These are phyloP conservation scores for Rhinogobio ventralis DNA, from an alignment of 2,797 vertebrate genomes.

Conservation along the genomic window DNA sequence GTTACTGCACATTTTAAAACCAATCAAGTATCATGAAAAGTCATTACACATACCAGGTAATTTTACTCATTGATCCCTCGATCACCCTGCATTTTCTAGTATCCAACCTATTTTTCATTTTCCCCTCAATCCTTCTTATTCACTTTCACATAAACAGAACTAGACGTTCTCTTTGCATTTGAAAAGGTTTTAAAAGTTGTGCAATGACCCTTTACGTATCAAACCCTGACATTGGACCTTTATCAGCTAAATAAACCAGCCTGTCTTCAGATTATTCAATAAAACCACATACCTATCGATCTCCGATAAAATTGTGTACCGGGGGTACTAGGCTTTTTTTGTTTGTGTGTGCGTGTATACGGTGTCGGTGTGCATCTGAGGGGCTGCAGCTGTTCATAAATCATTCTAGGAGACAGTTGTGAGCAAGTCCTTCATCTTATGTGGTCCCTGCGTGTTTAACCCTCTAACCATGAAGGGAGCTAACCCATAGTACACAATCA, in stretches of 20 bases:
- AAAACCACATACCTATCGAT: slow-evolving; percentile 30
- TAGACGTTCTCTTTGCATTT: neutral
- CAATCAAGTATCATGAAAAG: neutral
- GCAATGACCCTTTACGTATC: neutral
- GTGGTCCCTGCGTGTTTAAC: slow-evolving; percentile 41
- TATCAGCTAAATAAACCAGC: slow-evolving; percentile 37
- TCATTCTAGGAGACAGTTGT: slow-evolving; percentile 46
- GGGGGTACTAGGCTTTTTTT: neutral
- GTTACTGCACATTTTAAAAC: neutral
- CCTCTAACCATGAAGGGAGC: slow-evolving; percentile 37
- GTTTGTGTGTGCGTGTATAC: neutral
- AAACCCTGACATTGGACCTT: slow-evolving; percentile 4
- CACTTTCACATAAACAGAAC: neutral
- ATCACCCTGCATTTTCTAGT: neutral
- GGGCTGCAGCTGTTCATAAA: slow-evolving; percentile 31
- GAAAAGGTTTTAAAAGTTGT: neutral
- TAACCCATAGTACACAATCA: slow-evolving; percentile 25
- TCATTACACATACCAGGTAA: neutral
- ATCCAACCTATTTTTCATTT: too few relatives aligned
- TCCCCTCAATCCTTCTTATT: neutral
- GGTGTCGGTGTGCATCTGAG: neutral
- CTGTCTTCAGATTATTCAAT: slow-evolving; percentile 31
- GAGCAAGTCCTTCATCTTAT: slow-evolving; percentile 34
- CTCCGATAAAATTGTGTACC: slow-evolving; percentile 6
- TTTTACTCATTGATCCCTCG: neutral